Conservation (phyloP, 2,113 vertebrate species). For the Odontesthes bonariensis region DNA sequence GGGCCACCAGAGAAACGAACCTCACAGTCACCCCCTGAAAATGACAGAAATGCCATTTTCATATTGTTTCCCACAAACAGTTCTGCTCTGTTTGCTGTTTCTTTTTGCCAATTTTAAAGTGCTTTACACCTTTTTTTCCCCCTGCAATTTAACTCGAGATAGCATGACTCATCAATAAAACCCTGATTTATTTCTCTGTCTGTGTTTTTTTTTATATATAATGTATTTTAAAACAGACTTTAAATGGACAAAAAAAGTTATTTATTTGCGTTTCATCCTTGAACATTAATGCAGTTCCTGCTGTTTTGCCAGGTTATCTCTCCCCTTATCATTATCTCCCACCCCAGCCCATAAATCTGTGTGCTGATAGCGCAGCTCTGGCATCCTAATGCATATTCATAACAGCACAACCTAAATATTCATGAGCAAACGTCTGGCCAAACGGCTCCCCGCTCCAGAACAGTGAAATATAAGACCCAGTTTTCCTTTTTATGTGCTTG, state of each 20-base stretch:
- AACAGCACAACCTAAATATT: constrained; percentile 73
- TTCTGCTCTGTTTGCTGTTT: constrained; percentile 14
- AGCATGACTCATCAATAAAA: no score
- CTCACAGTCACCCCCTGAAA: constrained; percentile 26
- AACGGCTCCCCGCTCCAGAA: constrained; percentile 68
- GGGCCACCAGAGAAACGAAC: constrained; percentile 46
- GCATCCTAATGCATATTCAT: constrained; percentile 83
- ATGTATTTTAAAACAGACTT: not conserved
- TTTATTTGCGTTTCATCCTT: not conserved
- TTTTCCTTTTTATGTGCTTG: constrained; percentile 79
- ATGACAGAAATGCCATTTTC: constrained; percentile 38
- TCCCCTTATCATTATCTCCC: constrained; percentile 76
- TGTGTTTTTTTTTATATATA: not conserved
- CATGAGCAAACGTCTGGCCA: constrained; percentile 82
- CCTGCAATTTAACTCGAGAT: no score
- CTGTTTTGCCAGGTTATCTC: constrained; percentile 62
- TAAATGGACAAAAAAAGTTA: not conserved
- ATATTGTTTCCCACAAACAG: constrained; percentile 23
- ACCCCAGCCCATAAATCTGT: constrained; percentile 79
- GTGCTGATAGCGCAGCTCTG: constrained; percentile 59
- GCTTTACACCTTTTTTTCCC: no score
- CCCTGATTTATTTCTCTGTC: no score
- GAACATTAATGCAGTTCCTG: not conserved
- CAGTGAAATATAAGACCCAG: constrained; percentile 78
- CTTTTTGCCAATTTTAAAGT: constrained; percentile 6